Conservation (phyloP, 1,140 invertebrate species). For the Platorchestia sp. region DNA sequence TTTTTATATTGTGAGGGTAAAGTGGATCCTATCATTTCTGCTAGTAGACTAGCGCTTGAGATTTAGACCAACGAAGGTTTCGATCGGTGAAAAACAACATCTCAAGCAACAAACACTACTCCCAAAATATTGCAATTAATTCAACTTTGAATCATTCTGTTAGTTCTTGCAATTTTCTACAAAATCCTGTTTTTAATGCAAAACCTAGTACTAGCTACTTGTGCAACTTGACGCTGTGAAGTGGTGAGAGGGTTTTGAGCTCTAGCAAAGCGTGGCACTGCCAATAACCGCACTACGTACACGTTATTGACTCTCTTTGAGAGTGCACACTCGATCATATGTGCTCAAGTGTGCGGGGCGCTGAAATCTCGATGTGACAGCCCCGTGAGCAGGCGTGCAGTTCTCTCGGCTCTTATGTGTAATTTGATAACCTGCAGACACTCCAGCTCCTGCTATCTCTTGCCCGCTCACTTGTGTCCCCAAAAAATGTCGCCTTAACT, state of each 20-base stretch:
- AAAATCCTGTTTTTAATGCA: background rate
- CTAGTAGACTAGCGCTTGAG: background rate
- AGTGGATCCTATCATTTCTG: background rate
- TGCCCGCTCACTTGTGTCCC: background rate
- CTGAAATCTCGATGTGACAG: background rate
- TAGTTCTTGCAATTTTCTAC: background rate
- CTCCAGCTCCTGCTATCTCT: constrained; percentile 36
- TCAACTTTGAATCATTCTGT: background rate
- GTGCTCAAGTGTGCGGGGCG: background rate
- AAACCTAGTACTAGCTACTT: background rate
- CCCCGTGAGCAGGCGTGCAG: background rate
- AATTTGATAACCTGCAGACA: constrained; percentile 44
- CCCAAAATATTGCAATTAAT: background rate
- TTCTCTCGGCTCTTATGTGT: constrained; percentile 26
- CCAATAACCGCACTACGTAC: background rate
- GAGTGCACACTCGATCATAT: background rate
- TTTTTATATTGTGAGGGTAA: too few relatives aligned
- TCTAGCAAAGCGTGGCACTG: background rate
- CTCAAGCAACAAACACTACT: background rate
- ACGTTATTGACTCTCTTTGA: background rate
- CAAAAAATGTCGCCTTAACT: constrained; percentile 37
- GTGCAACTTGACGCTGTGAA: background rate
- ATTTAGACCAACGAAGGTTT: background rate
- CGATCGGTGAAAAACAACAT: background rate
- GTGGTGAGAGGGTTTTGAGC: background rate